A percentile compares a stretch with the other conserved stretches of the same genome.
phyloP scores from a whole-genome alignment of 2,113 vertebrate species.

The Amphiprion ocellaris region DNA sequence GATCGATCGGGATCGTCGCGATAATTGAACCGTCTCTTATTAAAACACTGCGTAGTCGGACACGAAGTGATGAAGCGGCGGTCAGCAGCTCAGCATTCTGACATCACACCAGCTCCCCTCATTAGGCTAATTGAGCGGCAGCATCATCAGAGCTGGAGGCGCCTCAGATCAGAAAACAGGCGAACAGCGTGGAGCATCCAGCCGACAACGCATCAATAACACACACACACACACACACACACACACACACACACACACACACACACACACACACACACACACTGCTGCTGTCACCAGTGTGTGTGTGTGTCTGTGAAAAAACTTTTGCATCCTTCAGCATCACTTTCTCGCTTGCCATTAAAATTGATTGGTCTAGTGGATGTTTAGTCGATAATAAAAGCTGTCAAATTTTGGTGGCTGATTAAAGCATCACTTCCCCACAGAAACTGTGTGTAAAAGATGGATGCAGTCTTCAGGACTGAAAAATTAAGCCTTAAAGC shows the following conservation, averaged over 20 bases:
- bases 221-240: too few relatives aligned
- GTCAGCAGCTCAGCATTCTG: slow-evolving; percentile 18
- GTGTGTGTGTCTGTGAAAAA: not conserved
- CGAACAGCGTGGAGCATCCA: slow-evolving; percentile 19
- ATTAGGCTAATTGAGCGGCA: slow-evolving; percentile 54
- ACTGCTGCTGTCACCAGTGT: not conserved
- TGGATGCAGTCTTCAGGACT: too few relatives aligned
- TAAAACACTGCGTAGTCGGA: slow-evolving; percentile 47
- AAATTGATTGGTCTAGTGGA: not conserved
- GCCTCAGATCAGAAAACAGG: slow-evolving; percentile 1
- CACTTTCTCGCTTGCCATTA: not conserved
- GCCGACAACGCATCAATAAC: not conserved
- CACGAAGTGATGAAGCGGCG: slow-evolving; percentile 41
- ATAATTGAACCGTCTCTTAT: slow-evolving; percentile 63
- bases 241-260: too few relatives aligned
- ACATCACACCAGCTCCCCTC: slow-evolving; percentile 31
- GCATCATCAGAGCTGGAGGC: slow-evolving; percentile 14
- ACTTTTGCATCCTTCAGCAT: not conserved
- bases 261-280: too few relatives aligned
- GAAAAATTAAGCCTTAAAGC: too few relatives aligned
- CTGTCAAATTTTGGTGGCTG: not conserved
- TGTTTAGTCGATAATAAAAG: not conserved
- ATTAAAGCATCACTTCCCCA: too few relatives aligned
- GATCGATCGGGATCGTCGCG: slow-evolving; percentile 47
- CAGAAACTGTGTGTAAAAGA: too few relatives aligned